Evolutionary conservation across 1,140 invertebrate genomes (phyloP).

Genomic region (Hycleus cichorii): DNA sequence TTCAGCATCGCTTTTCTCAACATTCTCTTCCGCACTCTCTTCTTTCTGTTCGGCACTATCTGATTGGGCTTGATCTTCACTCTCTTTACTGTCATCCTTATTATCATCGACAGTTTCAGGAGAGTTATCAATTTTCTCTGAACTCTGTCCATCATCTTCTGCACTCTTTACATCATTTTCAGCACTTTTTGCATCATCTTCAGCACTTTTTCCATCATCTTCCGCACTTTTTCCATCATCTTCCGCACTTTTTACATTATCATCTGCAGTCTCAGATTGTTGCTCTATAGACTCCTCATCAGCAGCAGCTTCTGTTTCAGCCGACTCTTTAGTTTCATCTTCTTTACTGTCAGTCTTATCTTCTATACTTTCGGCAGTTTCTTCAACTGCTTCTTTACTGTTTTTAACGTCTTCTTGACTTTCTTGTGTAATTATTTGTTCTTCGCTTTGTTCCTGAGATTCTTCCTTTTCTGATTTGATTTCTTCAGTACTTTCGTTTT

Average conservation of each 20-base stretch:
- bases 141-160: slow-evolving; percentile 20
- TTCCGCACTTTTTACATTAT: slow-evolving; percentile 22
- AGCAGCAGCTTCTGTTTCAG: slow-evolving; percentile 6
- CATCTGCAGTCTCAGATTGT: slow-evolving; percentile 16
- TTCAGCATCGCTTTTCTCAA: slow-evolving; percentile 22
- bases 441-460: slow-evolving; percentile 6
- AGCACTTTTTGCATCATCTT: slow-evolving; percentile 23
- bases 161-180: slow-evolving; percentile 25
- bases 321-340: slow-evolving; percentile 21
- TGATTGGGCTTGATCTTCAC: slow-evolving; percentile 13
- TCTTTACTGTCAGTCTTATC: slow-evolving; percentile 25
- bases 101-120: slow-evolving; percentile 18
- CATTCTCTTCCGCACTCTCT: slow-evolving; percentile 25
- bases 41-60: slow-evolving; percentile 23
- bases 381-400: slow-evolving; percentile 15
- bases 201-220: slow-evolving; percentile 22
- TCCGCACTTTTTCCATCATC: slow-evolving; percentile 26
- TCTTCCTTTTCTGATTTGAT: background rate
- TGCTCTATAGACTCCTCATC: slow-evolving; percentile 3
- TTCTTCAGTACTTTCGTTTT: slow-evolving; percentile 15
- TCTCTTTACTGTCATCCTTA: slow-evolving; percentile 34
- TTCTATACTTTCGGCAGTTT: slow-evolving; percentile 25
- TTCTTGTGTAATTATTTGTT: background rate
- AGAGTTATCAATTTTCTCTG: slow-evolving; percentile 1
- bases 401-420: slow-evolving; percentile 11